Evolutionary conservation across 2,113 vertebrate genomes (phyloP).

Genomic region (Rhipidura dahli): DNA sequence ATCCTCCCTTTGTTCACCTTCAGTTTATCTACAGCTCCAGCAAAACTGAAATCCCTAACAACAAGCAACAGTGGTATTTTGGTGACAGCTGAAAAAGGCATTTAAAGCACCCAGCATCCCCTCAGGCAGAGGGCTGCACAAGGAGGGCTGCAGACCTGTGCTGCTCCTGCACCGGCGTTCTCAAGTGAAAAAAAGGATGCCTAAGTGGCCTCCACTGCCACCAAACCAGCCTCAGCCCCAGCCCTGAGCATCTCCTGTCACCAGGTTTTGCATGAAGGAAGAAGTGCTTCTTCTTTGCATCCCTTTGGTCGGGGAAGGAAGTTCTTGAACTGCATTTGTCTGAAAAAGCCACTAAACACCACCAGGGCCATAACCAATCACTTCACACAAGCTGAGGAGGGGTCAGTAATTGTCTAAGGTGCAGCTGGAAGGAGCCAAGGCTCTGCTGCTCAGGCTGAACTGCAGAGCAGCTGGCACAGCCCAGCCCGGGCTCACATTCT

Average conservation of each 20-base stretch:
- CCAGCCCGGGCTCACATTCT: not conserved
- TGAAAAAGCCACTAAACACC: not conserved
- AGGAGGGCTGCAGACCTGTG: not conserved
- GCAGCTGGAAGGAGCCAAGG: not conserved
- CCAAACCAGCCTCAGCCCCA: not conserved
- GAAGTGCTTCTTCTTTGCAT: not conserved
- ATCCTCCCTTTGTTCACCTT: slow-evolving; percentile 16
- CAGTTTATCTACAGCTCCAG: not conserved
- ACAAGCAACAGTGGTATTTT: not conserved
- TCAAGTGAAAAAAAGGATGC: not conserved
- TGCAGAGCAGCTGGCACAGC: not conserved
- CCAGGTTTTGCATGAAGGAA: not conserved
- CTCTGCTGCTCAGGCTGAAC: not conserved
- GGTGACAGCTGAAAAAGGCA: not conserved
- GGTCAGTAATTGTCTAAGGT: not conserved
- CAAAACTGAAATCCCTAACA: not conserved
- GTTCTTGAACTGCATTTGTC: not conserved
- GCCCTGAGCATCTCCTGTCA: not conserved
- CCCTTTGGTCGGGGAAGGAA: not conserved
- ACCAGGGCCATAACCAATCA: not conserved
- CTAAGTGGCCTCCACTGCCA: not conserved
- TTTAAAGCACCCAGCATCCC: not conserved
- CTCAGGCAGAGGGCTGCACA: not conserved
- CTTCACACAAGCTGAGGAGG: not conserved
- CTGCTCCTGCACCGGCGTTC: slow-evolving; percentile 1